Base-by-base conservation (phyloP, 2,113 vertebrate species). In the Sterna hirundo region DNA sequence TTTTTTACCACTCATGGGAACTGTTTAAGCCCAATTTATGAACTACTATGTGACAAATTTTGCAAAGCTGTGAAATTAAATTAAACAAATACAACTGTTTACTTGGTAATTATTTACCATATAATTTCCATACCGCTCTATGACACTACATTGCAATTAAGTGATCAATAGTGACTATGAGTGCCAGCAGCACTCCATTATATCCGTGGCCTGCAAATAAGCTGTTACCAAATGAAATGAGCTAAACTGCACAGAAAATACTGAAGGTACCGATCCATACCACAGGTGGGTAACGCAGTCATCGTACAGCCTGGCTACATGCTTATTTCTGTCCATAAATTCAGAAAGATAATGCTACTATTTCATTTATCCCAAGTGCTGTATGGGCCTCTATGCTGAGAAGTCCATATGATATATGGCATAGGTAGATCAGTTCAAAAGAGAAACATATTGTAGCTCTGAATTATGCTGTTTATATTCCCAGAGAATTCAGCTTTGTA, bases 201-300 rank as follows among this genome's bases (percentile, higher is more conserved):
- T 86, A 89, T 90, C 38, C 9, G 23, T 95, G 95, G 97, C 77
- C 97, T 97, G 89, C 70, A 96, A 97, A 97, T 93, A 80, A 96
- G 34, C 80, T 79, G 54, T 93, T 96, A 77, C 38, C 51, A 90
- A 95, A 96, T 52, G 70, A 79, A 93, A 84, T 26, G 57, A 83
- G 76, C 89, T 97, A 82, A 97, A 97, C 83, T 66, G 85, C 58
- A 42, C 83, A 71, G 93, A 92, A 96, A 90, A 86, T 93, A 94
- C 83, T 80, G 76, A 72, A 88, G 47, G 38, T 82, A 85, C 40
- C 1, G 7, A 77, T 44, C 52, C 76, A 76, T 11, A 55, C 60
- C 57, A 58, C 64, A 62, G 38, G 36, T 70, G 72, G 70, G 34
- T 58, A 34, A 65, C 30, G 54, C 70, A 65, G 64, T 16, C 3